A percentile compares a stretch with the other conserved stretches of the same genome.
Conservation (phyloP, 2,797 vertebrate genomes). For the Aeoliscus strigatus region DNA sequence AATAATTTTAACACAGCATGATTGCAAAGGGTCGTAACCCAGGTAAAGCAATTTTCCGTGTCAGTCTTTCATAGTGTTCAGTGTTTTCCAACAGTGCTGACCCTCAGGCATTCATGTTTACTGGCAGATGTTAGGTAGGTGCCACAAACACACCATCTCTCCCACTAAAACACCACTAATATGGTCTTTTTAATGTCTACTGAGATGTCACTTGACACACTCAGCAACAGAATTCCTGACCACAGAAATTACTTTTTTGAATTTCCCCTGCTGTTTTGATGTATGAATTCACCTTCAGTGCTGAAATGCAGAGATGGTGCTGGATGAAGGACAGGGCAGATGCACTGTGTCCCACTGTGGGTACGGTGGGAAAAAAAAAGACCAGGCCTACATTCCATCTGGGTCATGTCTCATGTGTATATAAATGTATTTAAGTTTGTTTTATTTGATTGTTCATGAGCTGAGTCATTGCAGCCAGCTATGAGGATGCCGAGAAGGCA, state of each 20-base stretch:
- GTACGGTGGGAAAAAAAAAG: slow-evolving; percentile 21
- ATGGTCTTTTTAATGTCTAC: slow-evolving; percentile 15
- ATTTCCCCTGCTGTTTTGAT: slow-evolving; percentile 40
- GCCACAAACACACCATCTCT: slow-evolving; percentile 8
- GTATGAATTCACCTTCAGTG: slow-evolving; percentile 49
- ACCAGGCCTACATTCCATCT: slow-evolving; percentile 48
- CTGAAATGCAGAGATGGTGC: slow-evolving; percentile 28
- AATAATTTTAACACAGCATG: too few relatives aligned
- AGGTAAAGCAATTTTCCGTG: too few relatives aligned
- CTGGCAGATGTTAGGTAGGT: slow-evolving; percentile 23
- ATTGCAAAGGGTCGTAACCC: too few relatives aligned
- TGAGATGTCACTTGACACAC: slow-evolving; percentile 7
- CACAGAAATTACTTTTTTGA: slow-evolving; percentile 16
- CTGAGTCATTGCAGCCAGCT: slow-evolving; percentile 63
- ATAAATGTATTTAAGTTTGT: slow-evolving; percentile 31
- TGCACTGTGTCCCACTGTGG: slow-evolving; percentile 40
- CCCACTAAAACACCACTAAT: slow-evolving; percentile 13
- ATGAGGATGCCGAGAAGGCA: slow-evolving; percentile 49
- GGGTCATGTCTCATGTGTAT: slow-evolving; percentile 48
- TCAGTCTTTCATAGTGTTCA: slow-evolving; percentile 1
- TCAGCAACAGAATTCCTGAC: slow-evolving; percentile 16
- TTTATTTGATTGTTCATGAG: slow-evolving; percentile 40
- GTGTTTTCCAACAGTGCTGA: slow-evolving; percentile 8
- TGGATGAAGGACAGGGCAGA: slow-evolving; percentile 49
- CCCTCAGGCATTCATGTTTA: slow-evolving; percentile 24